phyloP scores from a whole-genome alignment of 2,797 vertebrate genomes.

The Yasuhikotakia modesta region DNA sequence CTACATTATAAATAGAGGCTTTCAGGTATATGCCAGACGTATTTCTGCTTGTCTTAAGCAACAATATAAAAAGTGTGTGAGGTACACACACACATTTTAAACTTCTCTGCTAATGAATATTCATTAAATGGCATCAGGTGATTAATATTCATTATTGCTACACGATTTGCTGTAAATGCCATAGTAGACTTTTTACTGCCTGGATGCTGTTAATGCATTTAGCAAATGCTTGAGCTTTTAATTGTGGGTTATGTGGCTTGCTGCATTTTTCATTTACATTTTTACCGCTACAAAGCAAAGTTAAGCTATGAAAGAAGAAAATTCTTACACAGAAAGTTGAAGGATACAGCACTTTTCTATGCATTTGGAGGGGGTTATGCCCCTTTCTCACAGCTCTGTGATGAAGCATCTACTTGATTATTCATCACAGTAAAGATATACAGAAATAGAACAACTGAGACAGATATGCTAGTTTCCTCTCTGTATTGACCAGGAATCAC shows the following conservation, averaged over 20 bases:
- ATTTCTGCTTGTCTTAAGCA: background rate
- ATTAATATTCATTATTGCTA: no score
- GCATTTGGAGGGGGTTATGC: background rate
- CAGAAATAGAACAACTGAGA: slow-evolving; percentile 34
- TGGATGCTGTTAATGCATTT: no score
- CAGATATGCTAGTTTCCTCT: slow-evolving; percentile 26
- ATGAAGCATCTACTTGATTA: slow-evolving; percentile 27
- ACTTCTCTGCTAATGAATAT: background rate
- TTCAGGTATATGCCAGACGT: background rate
- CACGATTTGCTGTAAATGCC: no score
- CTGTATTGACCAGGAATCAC: background rate
- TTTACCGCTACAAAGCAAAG: no score
- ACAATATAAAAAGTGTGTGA: background rate
- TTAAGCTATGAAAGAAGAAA: no score
- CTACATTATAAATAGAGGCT: background rate
- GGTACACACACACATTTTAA: background rate
- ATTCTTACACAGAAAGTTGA: background rate
- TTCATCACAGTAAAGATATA: slow-evolving; percentile 8
- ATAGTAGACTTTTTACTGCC: no score
- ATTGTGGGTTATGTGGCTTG: no score
- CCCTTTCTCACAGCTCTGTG: slow-evolving; percentile 9
- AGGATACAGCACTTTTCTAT: background rate
- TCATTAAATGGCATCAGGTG: no score
- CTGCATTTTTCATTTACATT: no score
- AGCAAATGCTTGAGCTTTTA: no score